A percentile compares a stretch with the other conserved stretches of the same genome.
Evolutionary conservation across 2,113 vertebrate genomes (phyloP).

Genomic region (Talpa occidentalis): DNA sequence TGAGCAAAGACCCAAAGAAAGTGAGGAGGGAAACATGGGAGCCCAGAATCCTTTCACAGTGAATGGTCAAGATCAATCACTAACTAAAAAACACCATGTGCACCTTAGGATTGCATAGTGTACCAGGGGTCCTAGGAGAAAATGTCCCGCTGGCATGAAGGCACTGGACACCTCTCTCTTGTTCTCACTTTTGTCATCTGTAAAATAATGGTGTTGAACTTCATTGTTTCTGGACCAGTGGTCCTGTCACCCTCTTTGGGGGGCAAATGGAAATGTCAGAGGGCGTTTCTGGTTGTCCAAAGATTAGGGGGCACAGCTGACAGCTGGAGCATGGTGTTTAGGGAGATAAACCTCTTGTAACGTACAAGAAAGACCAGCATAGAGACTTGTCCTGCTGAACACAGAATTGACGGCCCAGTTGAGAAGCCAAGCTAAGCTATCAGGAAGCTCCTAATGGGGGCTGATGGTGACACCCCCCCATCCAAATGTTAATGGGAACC

Average conservation of each 20-base stretch:
- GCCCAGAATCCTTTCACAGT: not conserved
- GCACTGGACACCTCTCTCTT: not conserved
- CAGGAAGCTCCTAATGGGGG: not conserved
- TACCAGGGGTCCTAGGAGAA: not conserved
- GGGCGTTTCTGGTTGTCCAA: not conserved
- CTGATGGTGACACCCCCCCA: not conserved
- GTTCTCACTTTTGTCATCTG: not conserved
- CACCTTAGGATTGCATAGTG: rapidly evolving
- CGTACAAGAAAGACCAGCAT: not conserved
- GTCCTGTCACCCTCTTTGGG: rapidly evolving
- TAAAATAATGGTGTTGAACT: not conserved
- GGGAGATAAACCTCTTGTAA: not conserved
- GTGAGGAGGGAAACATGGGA: too few species aligned
- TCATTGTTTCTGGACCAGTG: not conserved
- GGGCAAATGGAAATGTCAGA: not conserved
- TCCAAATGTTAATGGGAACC: rapidly evolving
- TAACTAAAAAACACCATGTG: not conserved
- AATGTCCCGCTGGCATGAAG: not conserved
- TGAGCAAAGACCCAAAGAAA: not conserved
- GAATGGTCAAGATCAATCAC: not conserved
- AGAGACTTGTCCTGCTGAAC: too few species aligned
- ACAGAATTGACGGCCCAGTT: not conserved
- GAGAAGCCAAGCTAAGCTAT: not conserved
- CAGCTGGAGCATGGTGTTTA: too few species aligned
- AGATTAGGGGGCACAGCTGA: not conserved